A percentile compares a stretch with the other conserved stretches of the same genome.
Evolutionary conservation across 1,140 invertebrate genomes (phyloP).

Genomic region (Choristoneura fumiferana): DNA sequence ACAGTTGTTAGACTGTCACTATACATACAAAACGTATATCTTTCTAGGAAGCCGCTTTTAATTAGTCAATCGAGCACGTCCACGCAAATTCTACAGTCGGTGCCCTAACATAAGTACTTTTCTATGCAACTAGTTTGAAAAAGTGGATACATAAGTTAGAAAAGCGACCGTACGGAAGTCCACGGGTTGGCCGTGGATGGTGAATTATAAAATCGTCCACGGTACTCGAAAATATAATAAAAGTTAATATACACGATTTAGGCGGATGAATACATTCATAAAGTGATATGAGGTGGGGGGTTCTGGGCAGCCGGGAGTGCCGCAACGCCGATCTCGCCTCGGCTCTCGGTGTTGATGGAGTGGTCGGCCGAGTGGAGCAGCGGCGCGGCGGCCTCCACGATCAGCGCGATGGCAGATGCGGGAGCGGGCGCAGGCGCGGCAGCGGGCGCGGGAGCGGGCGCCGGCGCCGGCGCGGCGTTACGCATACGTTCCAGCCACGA

Average conservation of each 20-base stretch:
- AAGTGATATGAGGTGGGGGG: neutral
- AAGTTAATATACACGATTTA: neutral
- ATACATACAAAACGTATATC: too few species aligned
- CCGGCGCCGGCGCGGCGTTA: neutral
- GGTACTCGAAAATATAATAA: too few species aligned
- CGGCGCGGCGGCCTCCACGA: slow-evolving; percentile 14
- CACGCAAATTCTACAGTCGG: too few species aligned
- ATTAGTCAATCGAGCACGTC: too few species aligned
- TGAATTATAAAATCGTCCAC: too few species aligned
- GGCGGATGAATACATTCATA: neutral
- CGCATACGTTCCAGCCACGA: neutral
- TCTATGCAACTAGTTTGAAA: too few species aligned
- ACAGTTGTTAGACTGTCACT: too few species aligned
- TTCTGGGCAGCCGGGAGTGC: neutral
- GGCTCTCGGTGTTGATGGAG: slow-evolving; percentile 35
- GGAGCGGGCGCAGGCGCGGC: slow-evolving; percentile 25
- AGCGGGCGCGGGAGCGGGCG: neutral
- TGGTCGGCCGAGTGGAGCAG: slow-evolving; percentile 18
- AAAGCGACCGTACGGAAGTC: too few species aligned
- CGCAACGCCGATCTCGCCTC: slow-evolving; percentile 34
- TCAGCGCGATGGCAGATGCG: slow-evolving; percentile 24
- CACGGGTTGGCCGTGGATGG: too few species aligned
- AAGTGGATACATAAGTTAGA: too few species aligned
- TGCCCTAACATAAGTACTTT: too few species aligned
- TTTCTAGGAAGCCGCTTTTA: too few species aligned